These are phyloP conservation scores for Proteles cristata DNA, from an alignment of 2,113 vertebrate species.

Conservation along the genomic window DNA sequence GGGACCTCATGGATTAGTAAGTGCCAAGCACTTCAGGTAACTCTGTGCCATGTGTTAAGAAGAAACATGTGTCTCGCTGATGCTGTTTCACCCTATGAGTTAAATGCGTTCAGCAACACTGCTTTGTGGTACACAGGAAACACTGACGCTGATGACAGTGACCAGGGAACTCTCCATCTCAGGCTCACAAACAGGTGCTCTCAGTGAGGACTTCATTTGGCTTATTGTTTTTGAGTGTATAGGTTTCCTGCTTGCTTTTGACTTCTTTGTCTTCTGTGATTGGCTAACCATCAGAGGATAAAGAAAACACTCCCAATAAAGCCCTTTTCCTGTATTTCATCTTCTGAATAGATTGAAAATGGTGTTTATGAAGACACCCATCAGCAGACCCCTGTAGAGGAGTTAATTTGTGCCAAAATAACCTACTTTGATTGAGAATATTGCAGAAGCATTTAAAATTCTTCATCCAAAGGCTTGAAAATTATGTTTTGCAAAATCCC, in stretches of 20 bases:
- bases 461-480: not conserved
- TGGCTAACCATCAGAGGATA: not conserved
- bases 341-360: slow-evolving; percentile 20
- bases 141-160: not conserved
- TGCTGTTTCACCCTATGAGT: not conserved
- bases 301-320: not conserved
- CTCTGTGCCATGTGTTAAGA: not conserved
- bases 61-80: not conserved
- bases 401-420: slow-evolving; percentile 38
- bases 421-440: not conserved
- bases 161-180: not conserved
- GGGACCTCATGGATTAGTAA: not conserved
- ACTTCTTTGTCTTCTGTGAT: slow-evolving; percentile 24
- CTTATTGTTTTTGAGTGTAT: not conserved
- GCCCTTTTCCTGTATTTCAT: not conserved
- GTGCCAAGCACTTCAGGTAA: not conserved
- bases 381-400: not conserved
- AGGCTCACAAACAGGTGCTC: not conserved
- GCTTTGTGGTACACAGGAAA: not conserved
- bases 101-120: not conserved
- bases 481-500: slow-evolving; percentile 28
- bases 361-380: not conserved
- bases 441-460: not conserved
- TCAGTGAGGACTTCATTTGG: not conserved
- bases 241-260: slow-evolving; percentile 49